Evolutionary conservation across 1,140 invertebrate species (phyloP).

Genomic region (Piezodorus guildinii): DNA sequence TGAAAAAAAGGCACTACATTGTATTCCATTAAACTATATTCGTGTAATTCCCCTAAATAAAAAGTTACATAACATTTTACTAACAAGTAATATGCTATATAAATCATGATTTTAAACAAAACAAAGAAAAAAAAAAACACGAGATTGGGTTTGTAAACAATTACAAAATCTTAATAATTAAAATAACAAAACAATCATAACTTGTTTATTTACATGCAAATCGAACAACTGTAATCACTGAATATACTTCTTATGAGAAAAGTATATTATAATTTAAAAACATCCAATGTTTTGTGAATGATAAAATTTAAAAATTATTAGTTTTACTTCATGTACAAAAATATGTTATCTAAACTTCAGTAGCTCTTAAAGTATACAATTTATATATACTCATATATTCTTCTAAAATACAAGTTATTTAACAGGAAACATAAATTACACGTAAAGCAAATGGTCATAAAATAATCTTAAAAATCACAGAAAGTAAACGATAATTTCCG

Average conservation of each 20-base stretch:
- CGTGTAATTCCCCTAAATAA: not conserved
- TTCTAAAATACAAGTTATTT: not conserved
- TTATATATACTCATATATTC: constrained; percentile 10
- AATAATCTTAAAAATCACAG: constrained; percentile 17
- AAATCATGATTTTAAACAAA: too few species aligned
- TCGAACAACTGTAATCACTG: not conserved
- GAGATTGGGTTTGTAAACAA: not conserved
- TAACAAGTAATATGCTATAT: too few species aligned
- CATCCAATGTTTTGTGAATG: too few species aligned
- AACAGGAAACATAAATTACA: not conserved
- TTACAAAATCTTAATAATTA: not conserved
- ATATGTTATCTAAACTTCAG: constrained; percentile 13
- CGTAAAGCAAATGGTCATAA: not conserved
- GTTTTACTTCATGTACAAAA: constrained; percentile 10
- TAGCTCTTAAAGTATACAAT: constrained; percentile 1
- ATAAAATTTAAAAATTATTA: too few species aligned
- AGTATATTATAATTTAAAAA: too few species aligned
- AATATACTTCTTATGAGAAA: not conserved
- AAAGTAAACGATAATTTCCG: constrained; percentile 15
- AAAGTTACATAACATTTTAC: not conserved
- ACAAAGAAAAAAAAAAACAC: too few species aligned
- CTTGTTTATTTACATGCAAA: too few species aligned
- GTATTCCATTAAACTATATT: not conserved
- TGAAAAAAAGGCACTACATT: constrained; percentile 5
- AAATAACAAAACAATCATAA: constrained; percentile 2